A percentile compares a stretch with the other conserved stretches of the same genome.
phyloP scores from a whole-genome alignment of 2,113 vertebrate genomes.

The Australoheros scitulus region DNA sequence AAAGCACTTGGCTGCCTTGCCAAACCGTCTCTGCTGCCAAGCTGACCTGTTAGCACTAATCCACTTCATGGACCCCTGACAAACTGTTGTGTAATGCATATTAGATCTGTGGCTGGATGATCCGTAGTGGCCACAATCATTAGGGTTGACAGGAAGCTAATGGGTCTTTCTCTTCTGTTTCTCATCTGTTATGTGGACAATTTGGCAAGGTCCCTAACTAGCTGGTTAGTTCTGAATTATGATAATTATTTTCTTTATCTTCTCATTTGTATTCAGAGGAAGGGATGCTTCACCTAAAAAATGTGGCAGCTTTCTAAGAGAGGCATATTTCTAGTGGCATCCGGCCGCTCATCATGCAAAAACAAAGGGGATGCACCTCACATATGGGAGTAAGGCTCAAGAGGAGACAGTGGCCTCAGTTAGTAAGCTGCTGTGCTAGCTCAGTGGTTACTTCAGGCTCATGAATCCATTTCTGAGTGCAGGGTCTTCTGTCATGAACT shows the following conservation, averaged over 20 bases:
- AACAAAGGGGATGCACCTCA: constrained; percentile 38
- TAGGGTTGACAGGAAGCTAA: constrained; percentile 37
- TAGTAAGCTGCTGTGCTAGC: constrained; percentile 44
- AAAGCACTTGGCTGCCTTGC: constrained; percentile 14
- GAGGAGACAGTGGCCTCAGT: constrained; percentile 23
- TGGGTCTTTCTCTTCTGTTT: constrained; percentile 18
- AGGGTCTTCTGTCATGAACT: constrained; percentile 14
- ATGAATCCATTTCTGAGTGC: constrained; percentile 55
- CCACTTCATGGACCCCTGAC: constrained; percentile 50
- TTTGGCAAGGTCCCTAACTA: constrained; percentile 24
- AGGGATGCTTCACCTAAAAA: constrained; percentile 17
- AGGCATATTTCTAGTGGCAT: neutral
- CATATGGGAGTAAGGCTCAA: constrained; percentile 22
- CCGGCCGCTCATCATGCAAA: constrained; percentile 1
- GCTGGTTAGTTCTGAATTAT: constrained; percentile 6
- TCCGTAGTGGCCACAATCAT: constrained; percentile 30
- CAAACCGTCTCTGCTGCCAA: constrained; percentile 34
- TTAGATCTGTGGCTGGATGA: constrained; percentile 28
- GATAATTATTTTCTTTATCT: constrained; percentile 15
- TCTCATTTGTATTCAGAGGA: constrained; percentile 26
- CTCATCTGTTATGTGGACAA: constrained; percentile 36
- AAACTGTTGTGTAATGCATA: constrained; percentile 44
- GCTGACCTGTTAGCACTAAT: constrained; percentile 50
- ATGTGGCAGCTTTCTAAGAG: constrained; percentile 5
- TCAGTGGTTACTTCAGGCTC: constrained; percentile 34